These are phyloP conservation scores for Microplitis deprimator DNA, from an alignment of 2,888 invertebrate species.

Conservation along the genomic window DNA sequence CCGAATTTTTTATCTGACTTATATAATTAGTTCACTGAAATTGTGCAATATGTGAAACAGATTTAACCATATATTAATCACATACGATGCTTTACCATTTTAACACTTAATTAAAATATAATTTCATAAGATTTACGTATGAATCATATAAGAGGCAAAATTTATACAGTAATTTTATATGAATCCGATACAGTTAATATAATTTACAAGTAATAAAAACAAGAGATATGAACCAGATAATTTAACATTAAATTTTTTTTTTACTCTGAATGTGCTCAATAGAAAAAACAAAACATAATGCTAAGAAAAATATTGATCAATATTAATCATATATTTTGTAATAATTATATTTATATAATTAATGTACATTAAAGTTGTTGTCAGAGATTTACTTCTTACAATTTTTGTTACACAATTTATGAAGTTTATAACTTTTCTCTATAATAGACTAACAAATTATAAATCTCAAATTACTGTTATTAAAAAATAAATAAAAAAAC, in stretches of 20 bases:
- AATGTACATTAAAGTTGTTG: not conserved
- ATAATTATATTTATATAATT: not conserved
- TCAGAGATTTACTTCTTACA: not conserved
- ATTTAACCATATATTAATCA: too few relatives aligned
- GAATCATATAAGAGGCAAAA: too few relatives aligned
- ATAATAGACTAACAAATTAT: not conserved
- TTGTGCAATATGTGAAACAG: too few relatives aligned
- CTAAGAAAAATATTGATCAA: not conserved
- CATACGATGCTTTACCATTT: too few relatives aligned
- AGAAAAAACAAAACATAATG: not conserved
- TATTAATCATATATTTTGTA: not conserved
- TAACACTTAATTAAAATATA: too few relatives aligned
- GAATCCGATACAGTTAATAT: too few relatives aligned
- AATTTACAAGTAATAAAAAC: too few relatives aligned
- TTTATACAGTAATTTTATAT: too few relatives aligned
- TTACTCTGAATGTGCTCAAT: not conserved
- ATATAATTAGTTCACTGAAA: too few relatives aligned
- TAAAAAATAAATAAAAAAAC: slow-evolving; percentile 1
- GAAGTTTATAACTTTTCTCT: not conserved
- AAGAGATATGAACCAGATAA: too few relatives aligned
- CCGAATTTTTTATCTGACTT: too few relatives aligned
- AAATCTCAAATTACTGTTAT: slow-evolving; percentile 8
- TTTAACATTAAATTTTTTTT: not conserved
- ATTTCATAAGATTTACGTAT: too few relatives aligned
- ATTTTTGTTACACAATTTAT: not conserved